phyloP scores from a whole-genome alignment of 2,113 vertebrate genomes.

The Paralichthys olivaceus region DNA sequence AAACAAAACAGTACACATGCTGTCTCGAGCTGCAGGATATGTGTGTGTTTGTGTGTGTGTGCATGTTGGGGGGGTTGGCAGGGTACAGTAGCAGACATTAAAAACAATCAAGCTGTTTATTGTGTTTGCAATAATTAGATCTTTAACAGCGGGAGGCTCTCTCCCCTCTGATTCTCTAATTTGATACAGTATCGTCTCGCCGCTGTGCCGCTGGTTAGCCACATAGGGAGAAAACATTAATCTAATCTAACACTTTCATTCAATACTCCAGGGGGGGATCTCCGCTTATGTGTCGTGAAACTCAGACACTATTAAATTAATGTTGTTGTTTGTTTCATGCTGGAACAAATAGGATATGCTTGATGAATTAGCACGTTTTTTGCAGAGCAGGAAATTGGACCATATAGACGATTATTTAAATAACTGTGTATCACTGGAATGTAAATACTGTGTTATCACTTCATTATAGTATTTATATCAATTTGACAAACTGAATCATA shows the following conservation, averaged over 20 bases:
- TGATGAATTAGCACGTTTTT: slow-evolving; percentile 49
- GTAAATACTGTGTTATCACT: slow-evolving; percentile 39
- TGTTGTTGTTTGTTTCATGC: slow-evolving; percentile 78
- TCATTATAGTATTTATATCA: slow-evolving; percentile 37
- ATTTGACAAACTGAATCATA: slow-evolving; percentile 33
- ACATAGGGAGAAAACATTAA: slow-evolving; percentile 76
- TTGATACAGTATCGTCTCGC: slow-evolving; percentile 70
- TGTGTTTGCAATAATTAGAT: slow-evolving; percentile 81
- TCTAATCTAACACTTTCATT: slow-evolving; percentile 78
- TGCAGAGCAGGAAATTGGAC: slow-evolving; percentile 45
- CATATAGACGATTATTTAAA: slow-evolving; percentile 17
- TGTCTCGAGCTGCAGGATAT: slow-evolving; percentile 5
- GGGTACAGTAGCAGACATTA: slow-evolving; percentile 38
- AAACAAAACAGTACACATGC: background rate
- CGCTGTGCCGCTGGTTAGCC: slow-evolving; percentile 65
- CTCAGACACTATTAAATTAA: slow-evolving; percentile 69
- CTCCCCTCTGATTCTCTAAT: slow-evolving; percentile 73
- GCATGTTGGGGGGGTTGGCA: background rate
- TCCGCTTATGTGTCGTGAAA: slow-evolving; percentile 67
- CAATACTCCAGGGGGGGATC: slow-evolving; percentile 73
- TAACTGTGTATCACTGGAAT: slow-evolving; percentile 17
- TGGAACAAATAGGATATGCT: slow-evolving; percentile 66
- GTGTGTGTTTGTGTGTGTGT: slow-evolving; percentile 3
- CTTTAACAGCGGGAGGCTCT: slow-evolving; percentile 66
- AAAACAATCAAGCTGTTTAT: slow-evolving; percentile 81